Evolutionary conservation across 2,113 vertebrate genomes (phyloP), one percentile per base, ranked within the genome.

Genomic region (Rana temporaria): DNA sequence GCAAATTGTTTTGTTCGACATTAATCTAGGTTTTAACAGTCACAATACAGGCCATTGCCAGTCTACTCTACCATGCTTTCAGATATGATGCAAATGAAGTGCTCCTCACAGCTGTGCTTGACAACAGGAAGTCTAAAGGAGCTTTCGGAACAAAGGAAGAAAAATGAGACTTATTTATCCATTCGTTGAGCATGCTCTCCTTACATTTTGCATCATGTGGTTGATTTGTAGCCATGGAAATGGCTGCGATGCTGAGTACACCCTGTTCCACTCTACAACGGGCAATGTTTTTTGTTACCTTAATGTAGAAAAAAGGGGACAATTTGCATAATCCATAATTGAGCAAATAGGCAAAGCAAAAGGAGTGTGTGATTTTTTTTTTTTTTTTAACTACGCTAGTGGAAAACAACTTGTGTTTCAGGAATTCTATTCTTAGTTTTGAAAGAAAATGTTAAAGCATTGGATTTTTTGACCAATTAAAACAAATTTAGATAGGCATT

Each of bases 161-260:
- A 84, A 90, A 93, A 92, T 90, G 71, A 84, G 75, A 72, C 88
- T 86, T 89, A 87, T 89, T 92, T 92, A 89, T 91, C 88, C 81
- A 87, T 91, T 92, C 90, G 82, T 81, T 85, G 92, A 88, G 91
- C 93, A 90, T 90, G 88, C 88, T 89, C 90, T 86, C 19, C 3
- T 84, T 75, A 80, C 87, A 24, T 85, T 59, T 84, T 87, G 84
- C 77, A 86, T 87, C 90, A 80, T 64, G 84, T 75, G 88, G 82
- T 20, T 86, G 72, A 84, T 84, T 74, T 18, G 88, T 92, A 90
- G 84, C 93, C 87, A 91, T 85, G 90, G 92, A 0, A 86, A 94
- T 85, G 22, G 3, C 87, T 0, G 0, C 15, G 89, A 82, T 88
- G 87, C 85, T 53, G 69, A 87, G 84, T 85, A 78, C 85, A 86